Base-by-base conservation (phyloP, 1,140 invertebrate species). In the Drosophila murphyi region DNA sequence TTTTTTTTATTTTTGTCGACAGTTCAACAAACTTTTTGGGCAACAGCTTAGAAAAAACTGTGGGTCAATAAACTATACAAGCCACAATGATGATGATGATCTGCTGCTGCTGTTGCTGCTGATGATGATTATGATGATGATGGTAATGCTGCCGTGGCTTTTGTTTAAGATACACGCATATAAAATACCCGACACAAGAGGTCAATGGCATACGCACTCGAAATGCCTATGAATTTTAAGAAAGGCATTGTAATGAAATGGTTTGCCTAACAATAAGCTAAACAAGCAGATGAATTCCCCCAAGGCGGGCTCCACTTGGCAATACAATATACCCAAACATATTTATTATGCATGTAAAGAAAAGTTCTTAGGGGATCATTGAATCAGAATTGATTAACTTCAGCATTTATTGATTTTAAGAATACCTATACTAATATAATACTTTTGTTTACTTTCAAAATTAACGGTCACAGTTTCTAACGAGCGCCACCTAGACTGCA, bases 11-110 rank as follows among this genome's bases (percentile, higher is more conserved):
- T 75, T 69, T 82, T 54, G 68, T 73, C 47, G 86, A 65, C 68
- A 76, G 85, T 85, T 88, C 80, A 88, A 90, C 75, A 78, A 83
- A 89, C 83, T 85, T 76, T 81, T 70, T 60, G 56, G 47, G 61
- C 67, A 70, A 43, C 52, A 64, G 67, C 67, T 76, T 75, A 75
- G 75, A 70, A 67, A 68, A 65, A 71, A 78, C 64, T 57, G 80
- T 88, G 80, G 83, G 83, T 88, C 85, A 88, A 88, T 76, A 88
- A 85, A 88, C 85, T 89, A 68, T 72, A 70, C 63, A 80, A 75
- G 76, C 72, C 72, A 47, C 78, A 54, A 72, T 56, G 78, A 73
- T 85, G 80, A 62, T 76, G 20, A 20, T 20, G 20, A 20, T 20
- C 20, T 20, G 20, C 61, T 71, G 41, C 29, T 54, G 60, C 20